phyloP scores from a whole-genome alignment of 2,888 invertebrate species.

The Athalia circularis region DNA sequence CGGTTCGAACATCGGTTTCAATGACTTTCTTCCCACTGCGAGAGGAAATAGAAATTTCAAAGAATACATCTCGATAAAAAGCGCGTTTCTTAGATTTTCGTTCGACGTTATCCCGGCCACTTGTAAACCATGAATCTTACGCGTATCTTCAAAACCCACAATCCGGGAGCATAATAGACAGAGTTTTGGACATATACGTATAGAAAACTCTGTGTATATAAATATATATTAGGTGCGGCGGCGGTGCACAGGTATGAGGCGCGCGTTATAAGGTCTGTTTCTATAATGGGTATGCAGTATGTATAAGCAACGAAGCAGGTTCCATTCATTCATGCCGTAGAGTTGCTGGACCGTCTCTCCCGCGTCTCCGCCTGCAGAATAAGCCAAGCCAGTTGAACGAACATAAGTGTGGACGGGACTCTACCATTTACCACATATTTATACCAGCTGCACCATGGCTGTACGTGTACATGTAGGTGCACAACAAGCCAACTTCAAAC shows the following conservation, averaged over 20 bases:
- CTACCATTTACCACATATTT: constrained; percentile 66
- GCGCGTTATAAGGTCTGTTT: constrained; percentile 51
- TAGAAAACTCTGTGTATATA: neutral
- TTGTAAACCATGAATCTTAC: no score
- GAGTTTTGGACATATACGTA: no score
- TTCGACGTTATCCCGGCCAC: no score
- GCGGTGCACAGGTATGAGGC: neutral
- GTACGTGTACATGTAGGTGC: constrained; percentile 19
- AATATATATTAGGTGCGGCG: constrained; percentile 9
- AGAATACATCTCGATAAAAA: no score
- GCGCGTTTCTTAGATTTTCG: no score
- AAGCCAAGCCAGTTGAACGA: no score
- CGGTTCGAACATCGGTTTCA: no score
- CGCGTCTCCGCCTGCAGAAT: constrained; percentile 21
- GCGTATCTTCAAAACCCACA: no score
- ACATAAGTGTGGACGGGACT: constrained; percentile 54
- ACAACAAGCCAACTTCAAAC: neutral
- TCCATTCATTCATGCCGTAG: constrained; percentile 72
- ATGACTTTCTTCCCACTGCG: no score
- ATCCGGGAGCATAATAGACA: neutral
- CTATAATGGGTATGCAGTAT: constrained; percentile 69
- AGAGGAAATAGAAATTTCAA: no score
- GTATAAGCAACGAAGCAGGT: constrained; percentile 69
- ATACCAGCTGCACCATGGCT: constrained; percentile 54
- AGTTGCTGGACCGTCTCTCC: constrained; percentile 47